Conservation (phyloP, 1,140 invertebrate species). For the Aphelinus certus region DNA sequence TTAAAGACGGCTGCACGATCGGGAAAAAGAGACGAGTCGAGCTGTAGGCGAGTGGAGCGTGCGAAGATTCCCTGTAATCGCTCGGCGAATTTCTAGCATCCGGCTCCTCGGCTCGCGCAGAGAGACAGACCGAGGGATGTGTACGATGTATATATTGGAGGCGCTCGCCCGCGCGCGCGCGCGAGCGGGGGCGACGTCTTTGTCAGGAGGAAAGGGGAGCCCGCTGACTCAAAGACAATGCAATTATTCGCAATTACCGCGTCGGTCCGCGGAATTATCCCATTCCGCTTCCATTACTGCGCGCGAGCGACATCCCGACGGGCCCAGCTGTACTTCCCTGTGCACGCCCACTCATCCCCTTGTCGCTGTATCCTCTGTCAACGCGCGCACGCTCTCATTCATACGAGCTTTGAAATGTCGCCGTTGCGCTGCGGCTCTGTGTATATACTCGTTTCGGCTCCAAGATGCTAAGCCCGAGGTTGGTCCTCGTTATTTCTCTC, state of each 20-base stretch:
- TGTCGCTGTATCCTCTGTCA: too few species aligned
- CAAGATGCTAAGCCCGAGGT: too few species aligned
- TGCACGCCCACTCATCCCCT: too few species aligned
- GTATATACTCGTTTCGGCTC: too few species aligned
- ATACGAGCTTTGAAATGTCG: too few species aligned
- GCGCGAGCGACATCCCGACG: background rate
- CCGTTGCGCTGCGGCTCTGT: too few species aligned
- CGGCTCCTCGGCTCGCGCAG: conserved; percentile 51
- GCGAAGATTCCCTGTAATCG: conserved; percentile 49
- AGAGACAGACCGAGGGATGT: background rate
- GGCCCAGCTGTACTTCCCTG: too few species aligned
- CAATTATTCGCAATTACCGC: conserved; percentile 67
- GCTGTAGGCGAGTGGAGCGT: conserved; percentile 1
- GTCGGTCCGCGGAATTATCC: conserved; percentile 61
- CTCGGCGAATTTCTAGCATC: conserved; percentile 49
- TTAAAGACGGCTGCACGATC: conserved; percentile 5
- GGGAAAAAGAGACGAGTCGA: background rate
- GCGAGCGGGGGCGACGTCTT: conserved; percentile 11
- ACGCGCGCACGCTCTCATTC: background rate
- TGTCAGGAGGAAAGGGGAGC: conserved; percentile 31
- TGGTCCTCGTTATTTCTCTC: background rate
- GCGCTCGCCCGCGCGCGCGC: too few species aligned
- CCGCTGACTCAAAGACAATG: conserved; percentile 62
- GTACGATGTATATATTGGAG: too few species aligned
- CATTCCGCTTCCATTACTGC: conserved; percentile 61